Base-by-base conservation (phyloP, 2,888 invertebrate species). In the Drosophila kambysellisi region DNA sequence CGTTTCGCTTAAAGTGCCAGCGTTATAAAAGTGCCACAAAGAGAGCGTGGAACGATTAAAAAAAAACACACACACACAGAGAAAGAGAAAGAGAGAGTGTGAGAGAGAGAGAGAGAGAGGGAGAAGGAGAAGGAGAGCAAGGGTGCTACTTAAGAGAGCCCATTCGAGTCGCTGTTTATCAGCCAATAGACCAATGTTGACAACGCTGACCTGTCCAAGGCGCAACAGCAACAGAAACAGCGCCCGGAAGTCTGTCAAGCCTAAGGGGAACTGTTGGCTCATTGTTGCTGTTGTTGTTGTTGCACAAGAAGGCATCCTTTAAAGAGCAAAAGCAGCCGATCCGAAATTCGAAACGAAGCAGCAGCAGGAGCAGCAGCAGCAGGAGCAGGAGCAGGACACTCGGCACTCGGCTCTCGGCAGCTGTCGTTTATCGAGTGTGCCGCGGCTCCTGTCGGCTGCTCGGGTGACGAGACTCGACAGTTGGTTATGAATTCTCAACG, bases 401-500 rank as follows among this genome's bases (percentile, higher is more conserved):
- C 73, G 58, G 48, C 56, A n/a, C 46, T 32, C 17, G 58, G 37
- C 29, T 39, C 20, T 77, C 74, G 77, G 74, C 71, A 58, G 39
- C 43, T 39, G 37, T 56, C 56, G 56, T 39, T 56, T 20, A 60
- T 67, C 60, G 64, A 61, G 41, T 52, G 53, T 33, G 46, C 25
- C 57, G 43, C 66, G 62, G 61, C 71, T 69, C 57, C 62, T 64
- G 76, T 76, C 86, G 71, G 69, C 52, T 54, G n/a, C 48, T 74
- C 65, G 70, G 63, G 25, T 51, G 15, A 46, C 53, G 60, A 62
- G 82, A 68, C 77, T 89, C 90, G 83, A 87, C 90, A 91, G 91
- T 91, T 87, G 92, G 90, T 92, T 90, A 90, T 89, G 90, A 92
- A 91, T 86, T 91, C 92, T 92, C 81, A 90, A 90, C 87, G 91